A percentile compares a stretch with the other conserved stretches of the same genome.
Evolutionary conservation across 1,140 invertebrate genomes (phyloP).

Genomic region (Conus betulinus): DNA sequence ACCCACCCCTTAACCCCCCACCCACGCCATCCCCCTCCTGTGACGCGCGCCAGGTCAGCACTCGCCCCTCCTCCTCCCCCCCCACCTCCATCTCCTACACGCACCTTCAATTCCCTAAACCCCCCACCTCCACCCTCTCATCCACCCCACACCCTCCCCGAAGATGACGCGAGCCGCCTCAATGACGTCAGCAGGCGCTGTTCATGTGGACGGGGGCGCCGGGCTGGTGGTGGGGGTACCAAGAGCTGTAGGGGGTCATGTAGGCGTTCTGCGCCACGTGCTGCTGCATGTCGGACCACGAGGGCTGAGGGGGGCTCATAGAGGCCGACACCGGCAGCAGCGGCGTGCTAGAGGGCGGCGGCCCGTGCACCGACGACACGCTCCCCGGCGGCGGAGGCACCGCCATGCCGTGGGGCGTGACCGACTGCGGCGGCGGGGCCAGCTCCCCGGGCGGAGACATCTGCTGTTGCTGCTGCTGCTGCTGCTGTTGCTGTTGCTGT

Average conservation of each 20-base stretch:
- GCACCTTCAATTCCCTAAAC: no score
- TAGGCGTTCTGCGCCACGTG: constrained; percentile 54
- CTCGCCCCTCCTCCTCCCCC: no score
- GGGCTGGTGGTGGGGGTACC: constrained; percentile 48
- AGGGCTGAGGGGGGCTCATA: constrained; percentile 39
- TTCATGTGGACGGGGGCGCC: constrained; percentile 15
- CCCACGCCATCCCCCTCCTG: neutral
- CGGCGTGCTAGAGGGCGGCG: constrained; percentile 35
- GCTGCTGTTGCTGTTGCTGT: constrained; percentile 38
- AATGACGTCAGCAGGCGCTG: constrained; percentile 23
- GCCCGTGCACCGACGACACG: constrained; percentile 50
- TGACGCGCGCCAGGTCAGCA: neutral
- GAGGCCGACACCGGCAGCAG: constrained; percentile 32
- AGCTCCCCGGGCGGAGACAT: constrained; percentile 39
- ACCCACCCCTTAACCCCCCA: neutral
- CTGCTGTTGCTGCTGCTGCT: constrained; percentile 48
- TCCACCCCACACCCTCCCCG: neutral
- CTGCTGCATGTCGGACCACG: constrained; percentile 63
- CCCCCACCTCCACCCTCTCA: no score
- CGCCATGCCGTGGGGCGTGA: constrained; percentile 46
- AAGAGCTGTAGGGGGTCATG: constrained; percentile 64
- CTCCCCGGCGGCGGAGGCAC: constrained; percentile 27
- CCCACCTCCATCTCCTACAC: no score
- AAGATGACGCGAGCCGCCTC: neutral
- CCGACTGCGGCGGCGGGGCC: constrained; percentile 54